These are phyloP conservation scores for Acanthopagrus latus DNA, from an alignment of 2,797 vertebrate species.

Conservation along the genomic window DNA sequence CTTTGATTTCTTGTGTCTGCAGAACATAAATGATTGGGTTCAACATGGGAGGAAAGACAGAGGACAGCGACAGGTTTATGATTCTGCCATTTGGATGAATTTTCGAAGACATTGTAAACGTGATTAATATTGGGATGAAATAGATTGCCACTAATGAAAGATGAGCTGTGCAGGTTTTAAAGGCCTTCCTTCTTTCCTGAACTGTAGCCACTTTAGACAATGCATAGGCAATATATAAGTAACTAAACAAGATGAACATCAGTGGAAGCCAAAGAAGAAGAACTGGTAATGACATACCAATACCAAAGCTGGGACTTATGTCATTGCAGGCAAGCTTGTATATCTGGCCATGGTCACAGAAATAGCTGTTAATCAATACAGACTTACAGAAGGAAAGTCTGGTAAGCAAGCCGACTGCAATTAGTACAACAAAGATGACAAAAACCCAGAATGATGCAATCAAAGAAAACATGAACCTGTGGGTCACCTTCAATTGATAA, in stretches of 20 bases:
- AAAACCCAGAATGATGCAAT: conserved; percentile 45
- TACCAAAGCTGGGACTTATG: conserved; percentile 12
- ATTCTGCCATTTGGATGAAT: not conserved
- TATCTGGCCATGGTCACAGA: conserved; percentile 76
- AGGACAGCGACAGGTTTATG: not conserved
- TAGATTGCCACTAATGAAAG: conserved; percentile 25
- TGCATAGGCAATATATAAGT: conserved; percentile 58
- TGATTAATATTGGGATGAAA: not conserved
- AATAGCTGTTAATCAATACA: conserved; percentile 71
- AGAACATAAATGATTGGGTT: conserved; percentile 71
- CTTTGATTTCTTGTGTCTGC: conserved; percentile 50
- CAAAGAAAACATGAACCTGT: conserved; percentile 59
- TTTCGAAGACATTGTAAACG: not conserved
- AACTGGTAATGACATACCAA: not conserved
- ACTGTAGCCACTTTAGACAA: conserved; percentile 55
- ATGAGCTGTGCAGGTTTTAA: conserved; percentile 71
- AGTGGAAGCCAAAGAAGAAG: conserved; percentile 55
- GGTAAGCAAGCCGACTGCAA: conserved; percentile 56
- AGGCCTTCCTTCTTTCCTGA: conserved; percentile 59
- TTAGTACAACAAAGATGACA: not conserved
- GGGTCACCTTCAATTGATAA: conserved; percentile 64
- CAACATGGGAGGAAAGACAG: conserved; percentile 51
- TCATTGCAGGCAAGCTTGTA: conserved; percentile 70
- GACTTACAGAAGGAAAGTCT: conserved; percentile 75
- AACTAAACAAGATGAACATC: conserved; percentile 56